Percentiles rank a stretch among this genome's conserved stretches.
Conservation (phyloP, 2,113 vertebrate genomes). For the Bettongia penicillata region DNA sequence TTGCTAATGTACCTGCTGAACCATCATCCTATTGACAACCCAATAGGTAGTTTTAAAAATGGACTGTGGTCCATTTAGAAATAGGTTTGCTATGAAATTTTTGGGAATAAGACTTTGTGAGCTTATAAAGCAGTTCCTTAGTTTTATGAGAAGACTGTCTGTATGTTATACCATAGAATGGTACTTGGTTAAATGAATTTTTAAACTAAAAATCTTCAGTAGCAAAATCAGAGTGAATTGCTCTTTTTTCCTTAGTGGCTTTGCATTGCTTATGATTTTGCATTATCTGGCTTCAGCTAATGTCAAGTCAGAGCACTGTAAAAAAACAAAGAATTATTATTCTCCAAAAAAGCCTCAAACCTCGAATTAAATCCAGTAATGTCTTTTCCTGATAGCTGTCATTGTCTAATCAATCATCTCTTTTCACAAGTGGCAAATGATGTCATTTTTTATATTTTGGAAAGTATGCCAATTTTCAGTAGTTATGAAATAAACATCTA, state of each 20-base stretch:
- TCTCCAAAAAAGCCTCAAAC: background rate
- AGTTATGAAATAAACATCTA: background rate
- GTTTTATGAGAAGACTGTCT: background rate
- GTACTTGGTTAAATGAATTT: background rate
- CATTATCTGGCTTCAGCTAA: background rate
- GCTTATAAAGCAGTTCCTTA: background rate
- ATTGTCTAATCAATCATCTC: background rate
- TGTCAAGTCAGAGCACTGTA: background rate
- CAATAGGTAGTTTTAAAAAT: background rate
- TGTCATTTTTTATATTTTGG: background rate
- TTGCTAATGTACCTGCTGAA: background rate
- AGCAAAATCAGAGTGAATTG: background rate
- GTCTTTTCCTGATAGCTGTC: background rate
- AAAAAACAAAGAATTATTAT: constrained; percentile 27
- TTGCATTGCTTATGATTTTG: constrained; percentile 15
- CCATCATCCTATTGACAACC: background rate
- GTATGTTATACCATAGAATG: background rate
- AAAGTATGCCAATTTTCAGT: background rate
- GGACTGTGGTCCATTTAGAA: background rate
- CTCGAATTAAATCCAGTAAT: background rate
- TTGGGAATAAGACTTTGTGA: background rate
- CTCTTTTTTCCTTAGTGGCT: background rate
- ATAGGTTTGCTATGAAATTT: background rate
- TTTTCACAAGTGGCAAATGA: constrained; percentile 25
- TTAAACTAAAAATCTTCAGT: background rate